Base-by-base conservation (phyloP, 2,113 vertebrate species). In the Edolisoma coerulescens region DNA sequence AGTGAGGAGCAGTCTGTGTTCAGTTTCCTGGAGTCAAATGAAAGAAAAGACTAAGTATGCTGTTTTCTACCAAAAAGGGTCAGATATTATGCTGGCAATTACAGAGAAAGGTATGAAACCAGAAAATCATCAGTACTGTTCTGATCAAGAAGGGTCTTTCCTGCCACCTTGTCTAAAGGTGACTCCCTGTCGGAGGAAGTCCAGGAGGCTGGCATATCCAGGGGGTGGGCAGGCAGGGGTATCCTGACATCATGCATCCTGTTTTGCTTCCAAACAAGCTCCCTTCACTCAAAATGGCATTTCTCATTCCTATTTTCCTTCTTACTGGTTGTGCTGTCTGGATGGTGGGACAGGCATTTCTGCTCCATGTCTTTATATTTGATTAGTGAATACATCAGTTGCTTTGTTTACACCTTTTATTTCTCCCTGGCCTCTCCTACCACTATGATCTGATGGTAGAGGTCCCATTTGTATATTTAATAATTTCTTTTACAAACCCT, bases 161-260 rank as follows among this genome's bases (percentile, higher is more conserved):
- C 10, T 0, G 1, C 11, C 0, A 1, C 8, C 11, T 27, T 1
- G 1, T 32, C 67, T 50, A 35, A 27, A 44, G 23, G 5, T 32
- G 23, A 18, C 6, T 71, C 13, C 7, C 44, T 37, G 17, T 8
- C 0, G 0, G 7, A 75, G 57, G 32, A 67, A 52, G 18, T 16
- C 35, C 24, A 13, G 10, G 26, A 32, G 7, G 6, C 27, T 89
- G 53, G 22, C 12, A 24, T 23, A 18, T 3, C 23, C 9, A 10
- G 9, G 9, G 7, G 6, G 3, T 37, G 22, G 21, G 4, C 20
- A 63, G 33, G 16, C 39, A 65, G 35, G 17, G 7, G 12, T 57
- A 60, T 24, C 21, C 4, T 2, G 3, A 30, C 4, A 10, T 26
- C 3, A 0, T 3, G 18, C 1, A 0, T 21, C 16, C 37, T n/a